These are phyloP conservation scores for Diplazon laetatorius DNA, from an alignment of 2,888 invertebrate species.

Conservation along the genomic window DNA sequence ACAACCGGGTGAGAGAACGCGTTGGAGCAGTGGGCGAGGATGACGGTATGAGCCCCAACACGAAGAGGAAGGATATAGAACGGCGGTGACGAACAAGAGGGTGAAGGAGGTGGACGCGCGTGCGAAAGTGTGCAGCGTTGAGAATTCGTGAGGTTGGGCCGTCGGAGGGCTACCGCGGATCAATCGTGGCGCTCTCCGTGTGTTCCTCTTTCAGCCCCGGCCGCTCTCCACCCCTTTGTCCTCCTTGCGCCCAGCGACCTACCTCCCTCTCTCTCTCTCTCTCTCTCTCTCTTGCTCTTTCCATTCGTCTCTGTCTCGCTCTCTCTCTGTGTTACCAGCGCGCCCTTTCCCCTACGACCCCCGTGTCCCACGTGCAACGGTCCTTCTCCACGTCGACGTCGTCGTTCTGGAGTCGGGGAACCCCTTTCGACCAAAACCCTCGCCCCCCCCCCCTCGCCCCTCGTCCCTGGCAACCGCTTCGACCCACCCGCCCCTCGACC, in stretches of 20 bases:
- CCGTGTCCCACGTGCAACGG: constrained; percentile 40
- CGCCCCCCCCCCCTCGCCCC: constrained; percentile 51
- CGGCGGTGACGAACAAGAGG: constrained; percentile 70
- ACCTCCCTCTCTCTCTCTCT: constrained; percentile 73
- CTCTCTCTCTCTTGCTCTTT: too few species aligned
- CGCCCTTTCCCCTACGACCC: constrained; percentile 37
- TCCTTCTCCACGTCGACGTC: constrained; percentile 48
- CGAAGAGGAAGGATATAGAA: constrained; percentile 62
- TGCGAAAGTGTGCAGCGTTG: constrained; percentile 74
- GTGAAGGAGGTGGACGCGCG: constrained; percentile 61
- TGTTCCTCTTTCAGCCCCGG: constrained; percentile 66
- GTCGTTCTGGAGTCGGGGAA: constrained; percentile 51
- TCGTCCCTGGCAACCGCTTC: constrained; percentile 58
- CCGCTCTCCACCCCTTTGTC: constrained; percentile 66
- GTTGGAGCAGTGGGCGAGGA: constrained; percentile 15
- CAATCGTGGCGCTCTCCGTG: constrained; percentile 79
- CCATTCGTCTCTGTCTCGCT: constrained; percentile 77
- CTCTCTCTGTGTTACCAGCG: constrained; percentile 77
- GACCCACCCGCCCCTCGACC: constrained; percentile 38
- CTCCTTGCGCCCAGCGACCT: constrained; percentile 58
- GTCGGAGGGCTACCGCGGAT: constrained; percentile 79
- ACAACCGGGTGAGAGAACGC: too few species aligned
- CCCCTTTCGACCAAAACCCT: constrained; percentile 56
- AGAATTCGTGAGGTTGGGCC: constrained; percentile 76
- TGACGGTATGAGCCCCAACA: constrained; percentile 49